These are phyloP conservation scores for Ahaetulla prasina DNA, from an alignment of 2,113 vertebrate genomes.

Conservation along the genomic window DNA sequence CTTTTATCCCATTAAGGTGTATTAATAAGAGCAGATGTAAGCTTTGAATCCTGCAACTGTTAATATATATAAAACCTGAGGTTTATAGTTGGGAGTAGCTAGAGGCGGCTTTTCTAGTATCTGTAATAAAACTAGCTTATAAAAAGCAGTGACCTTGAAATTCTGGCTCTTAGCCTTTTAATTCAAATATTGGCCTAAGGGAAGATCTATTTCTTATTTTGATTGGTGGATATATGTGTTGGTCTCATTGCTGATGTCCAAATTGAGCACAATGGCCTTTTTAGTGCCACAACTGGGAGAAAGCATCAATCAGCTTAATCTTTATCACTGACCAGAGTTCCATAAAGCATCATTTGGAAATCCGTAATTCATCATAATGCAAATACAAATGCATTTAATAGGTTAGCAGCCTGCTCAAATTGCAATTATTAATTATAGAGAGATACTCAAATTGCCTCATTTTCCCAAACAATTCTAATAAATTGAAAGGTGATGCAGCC, in stretches of 20 bases:
- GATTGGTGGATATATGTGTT: not conserved
- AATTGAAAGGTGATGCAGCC: not conserved
- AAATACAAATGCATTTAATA: not conserved
- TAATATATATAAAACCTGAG: not conserved
- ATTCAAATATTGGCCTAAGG: not conserved
- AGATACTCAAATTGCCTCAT: not conserved
- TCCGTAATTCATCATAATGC: not conserved
- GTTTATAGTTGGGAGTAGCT: not conserved
- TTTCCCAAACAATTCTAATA: not conserved
- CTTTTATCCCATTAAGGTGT: not conserved
- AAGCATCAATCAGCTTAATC: not conserved
- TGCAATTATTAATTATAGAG: not conserved
- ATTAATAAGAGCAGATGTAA: not conserved
- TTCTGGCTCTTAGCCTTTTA: not conserved
- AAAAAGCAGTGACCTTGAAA: not conserved
- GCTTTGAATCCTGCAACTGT: not conserved
- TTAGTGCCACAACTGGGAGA: not conserved
- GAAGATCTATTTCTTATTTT: not conserved
- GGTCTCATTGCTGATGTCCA: not conserved
- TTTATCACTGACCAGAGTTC: not conserved
- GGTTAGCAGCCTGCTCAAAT: not conserved
- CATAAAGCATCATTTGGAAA: not conserved
- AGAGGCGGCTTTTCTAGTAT: not conserved
- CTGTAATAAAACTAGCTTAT: not conserved
- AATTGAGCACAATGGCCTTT: not conserved